phyloP scores from a whole-genome alignment of 2,113 vertebrate species.

The Prinia subflava region DNA sequence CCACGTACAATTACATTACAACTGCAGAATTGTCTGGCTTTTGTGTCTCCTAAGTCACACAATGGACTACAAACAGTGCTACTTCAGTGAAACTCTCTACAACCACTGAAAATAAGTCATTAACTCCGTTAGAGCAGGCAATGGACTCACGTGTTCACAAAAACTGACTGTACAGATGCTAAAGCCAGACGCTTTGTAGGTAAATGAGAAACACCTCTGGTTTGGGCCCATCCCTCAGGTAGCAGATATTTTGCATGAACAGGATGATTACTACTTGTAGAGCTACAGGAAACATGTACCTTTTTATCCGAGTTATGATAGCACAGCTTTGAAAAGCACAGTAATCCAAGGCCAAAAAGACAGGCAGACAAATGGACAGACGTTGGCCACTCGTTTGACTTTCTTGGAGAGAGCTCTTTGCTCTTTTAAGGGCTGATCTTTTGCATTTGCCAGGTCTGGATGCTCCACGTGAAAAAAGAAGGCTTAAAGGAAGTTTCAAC shows the following conservation, averaged over 20 bases:
- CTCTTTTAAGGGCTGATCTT: background rate
- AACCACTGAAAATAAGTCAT: background rate
- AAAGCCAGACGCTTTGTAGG: background rate
- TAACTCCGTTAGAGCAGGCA: background rate
- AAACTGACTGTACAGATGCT: background rate
- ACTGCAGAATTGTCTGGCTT: background rate
- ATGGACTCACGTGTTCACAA: background rate
- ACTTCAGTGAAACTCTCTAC: conserved; percentile 2
- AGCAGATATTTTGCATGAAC: background rate
- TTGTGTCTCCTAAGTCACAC: background rate
- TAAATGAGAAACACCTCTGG: background rate
- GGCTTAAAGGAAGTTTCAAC: background rate
- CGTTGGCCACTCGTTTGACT: background rate
- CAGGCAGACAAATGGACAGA: background rate
- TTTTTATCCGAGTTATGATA: background rate
- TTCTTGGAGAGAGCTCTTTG: background rate
- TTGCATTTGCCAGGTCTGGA: background rate
- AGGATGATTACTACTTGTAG: background rate
- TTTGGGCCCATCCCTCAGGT: background rate
- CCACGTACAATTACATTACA: background rate
- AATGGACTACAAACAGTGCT: background rate
- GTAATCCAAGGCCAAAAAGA: background rate
- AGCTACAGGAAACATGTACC: background rate
- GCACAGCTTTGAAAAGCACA: background rate
- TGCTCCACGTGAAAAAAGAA: background rate